Evolutionary conservation across 2,797 vertebrate genomes (phyloP).

Genomic region (Bufotes viridis): DNA sequence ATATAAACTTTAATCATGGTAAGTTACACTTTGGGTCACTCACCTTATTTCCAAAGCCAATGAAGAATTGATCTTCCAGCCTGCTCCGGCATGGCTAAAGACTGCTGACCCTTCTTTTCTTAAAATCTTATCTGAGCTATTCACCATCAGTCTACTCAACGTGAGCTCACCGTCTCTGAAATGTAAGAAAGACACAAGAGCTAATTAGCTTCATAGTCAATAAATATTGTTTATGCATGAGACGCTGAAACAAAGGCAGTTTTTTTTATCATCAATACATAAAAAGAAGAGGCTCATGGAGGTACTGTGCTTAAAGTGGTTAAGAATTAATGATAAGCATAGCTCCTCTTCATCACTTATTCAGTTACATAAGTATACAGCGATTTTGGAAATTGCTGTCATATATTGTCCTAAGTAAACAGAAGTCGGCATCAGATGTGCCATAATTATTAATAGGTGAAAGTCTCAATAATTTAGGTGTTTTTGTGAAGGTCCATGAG

Average conservation of each 20-base stretch:
- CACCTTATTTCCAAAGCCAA: slow-evolving; percentile 86
- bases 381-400: too few species aligned
- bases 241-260: not conserved
- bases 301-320: not conserved
- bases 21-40: slow-evolving; percentile 62
- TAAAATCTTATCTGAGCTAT: slow-evolving; percentile 78
- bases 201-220: slow-evolving; percentile 17
- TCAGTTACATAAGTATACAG: not conserved
- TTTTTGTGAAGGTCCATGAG: too few species aligned
- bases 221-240: slow-evolving; percentile 13
- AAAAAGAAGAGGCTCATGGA: not conserved
- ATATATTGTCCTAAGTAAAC: too few species aligned
- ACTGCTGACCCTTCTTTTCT: slow-evolving; percentile 75
- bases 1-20: not conserved
- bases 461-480: too few species aligned
- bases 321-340: not conserved
- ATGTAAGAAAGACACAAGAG: slow-evolving; percentile 67
- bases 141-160: slow-evolving; percentile 81
- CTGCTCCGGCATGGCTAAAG: slow-evolving; percentile 74
- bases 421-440: too few species aligned
- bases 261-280: slow-evolving; percentile 2
- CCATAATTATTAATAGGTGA: too few species aligned
- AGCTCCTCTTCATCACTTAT: not conserved
- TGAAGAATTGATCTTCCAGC: slow-evolving; percentile 85
- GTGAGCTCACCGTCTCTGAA: slow-evolving; percentile 80